phyloP scores from a whole-genome alignment of 2,888 invertebrate genomes.

The Dynastes maya region DNA sequence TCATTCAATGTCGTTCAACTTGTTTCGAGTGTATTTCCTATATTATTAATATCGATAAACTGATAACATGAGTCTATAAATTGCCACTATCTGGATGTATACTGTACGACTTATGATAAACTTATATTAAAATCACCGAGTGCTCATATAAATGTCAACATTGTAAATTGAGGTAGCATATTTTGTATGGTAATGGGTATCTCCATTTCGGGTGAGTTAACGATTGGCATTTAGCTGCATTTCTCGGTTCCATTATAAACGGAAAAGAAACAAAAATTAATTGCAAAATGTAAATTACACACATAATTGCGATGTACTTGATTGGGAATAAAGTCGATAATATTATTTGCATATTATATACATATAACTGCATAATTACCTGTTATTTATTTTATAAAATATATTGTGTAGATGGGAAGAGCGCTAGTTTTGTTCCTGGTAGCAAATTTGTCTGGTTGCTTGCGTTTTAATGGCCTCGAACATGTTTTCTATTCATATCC shows the following conservation, averaged over 20 bases:
- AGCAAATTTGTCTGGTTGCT: no score
- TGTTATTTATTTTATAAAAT: no score
- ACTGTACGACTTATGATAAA: slow-evolving; percentile 27
- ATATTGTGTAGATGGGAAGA: no score
- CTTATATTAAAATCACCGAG: slow-evolving; percentile 28
- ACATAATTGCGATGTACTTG: slow-evolving; percentile 6
- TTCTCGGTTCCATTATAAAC: not conserved
- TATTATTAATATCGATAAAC: slow-evolving; percentile 27
- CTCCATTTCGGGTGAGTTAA: slow-evolving; percentile 37
- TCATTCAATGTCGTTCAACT: not conserved
- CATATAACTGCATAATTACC: no score
- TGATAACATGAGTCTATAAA: slow-evolving; percentile 26
- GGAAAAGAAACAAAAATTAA: slow-evolving; percentile 30
- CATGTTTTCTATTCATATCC: no score
- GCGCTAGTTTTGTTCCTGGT: no score
- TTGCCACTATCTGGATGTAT: not conserved
- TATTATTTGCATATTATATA: no score
- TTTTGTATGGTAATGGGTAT: slow-evolving; percentile 37
- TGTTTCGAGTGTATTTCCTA: slow-evolving; percentile 6
- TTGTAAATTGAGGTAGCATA: slow-evolving; percentile 11
- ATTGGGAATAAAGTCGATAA: no score
- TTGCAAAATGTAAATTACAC: slow-evolving; percentile 34
- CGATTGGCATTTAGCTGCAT: slow-evolving; percentile 13
- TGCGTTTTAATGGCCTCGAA: no score
- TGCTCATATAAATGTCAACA: slow-evolving; percentile 37